Evolutionary conservation across 1,140 invertebrate species (phyloP).

Genomic region (Melanaphis sacchari): DNA sequence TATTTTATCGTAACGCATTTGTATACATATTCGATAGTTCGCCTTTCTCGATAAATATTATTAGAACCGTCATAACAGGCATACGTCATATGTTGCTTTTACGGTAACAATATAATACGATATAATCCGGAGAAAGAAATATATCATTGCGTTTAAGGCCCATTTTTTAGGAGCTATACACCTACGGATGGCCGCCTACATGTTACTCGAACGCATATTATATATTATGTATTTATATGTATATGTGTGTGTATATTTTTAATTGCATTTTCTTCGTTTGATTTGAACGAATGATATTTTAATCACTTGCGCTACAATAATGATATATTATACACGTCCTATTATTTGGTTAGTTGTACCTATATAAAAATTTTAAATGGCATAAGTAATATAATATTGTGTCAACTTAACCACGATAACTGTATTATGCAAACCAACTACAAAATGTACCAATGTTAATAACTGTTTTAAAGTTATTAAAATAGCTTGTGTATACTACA

Average conservation of each 20-base stretch:
- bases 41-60: constrained; percentile 21
- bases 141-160: neutral
- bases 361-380: neutral
- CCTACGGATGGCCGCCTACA: neutral
- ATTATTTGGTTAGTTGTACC: neutral
- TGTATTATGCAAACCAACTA: neutral
- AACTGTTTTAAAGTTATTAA: neutral
- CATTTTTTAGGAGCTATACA: neutral
- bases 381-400: neutral
- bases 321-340: neutral
- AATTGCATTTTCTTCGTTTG: neutral
- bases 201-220: neutral
- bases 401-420: neutral
- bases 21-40: neutral
- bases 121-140: neutral
- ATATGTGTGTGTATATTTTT: neutral
- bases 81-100: neutral
- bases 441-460: neutral
- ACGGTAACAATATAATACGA: neutral
- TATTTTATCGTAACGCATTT: neutral
- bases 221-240: too few species aligned
- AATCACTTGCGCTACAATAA: neutral
- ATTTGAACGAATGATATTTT: neutral
- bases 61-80: neutral
- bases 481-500: neutral